phyloP scores from a whole-genome alignment of 2,797 vertebrate genomes.

The Peromyscus nudipes region DNA sequence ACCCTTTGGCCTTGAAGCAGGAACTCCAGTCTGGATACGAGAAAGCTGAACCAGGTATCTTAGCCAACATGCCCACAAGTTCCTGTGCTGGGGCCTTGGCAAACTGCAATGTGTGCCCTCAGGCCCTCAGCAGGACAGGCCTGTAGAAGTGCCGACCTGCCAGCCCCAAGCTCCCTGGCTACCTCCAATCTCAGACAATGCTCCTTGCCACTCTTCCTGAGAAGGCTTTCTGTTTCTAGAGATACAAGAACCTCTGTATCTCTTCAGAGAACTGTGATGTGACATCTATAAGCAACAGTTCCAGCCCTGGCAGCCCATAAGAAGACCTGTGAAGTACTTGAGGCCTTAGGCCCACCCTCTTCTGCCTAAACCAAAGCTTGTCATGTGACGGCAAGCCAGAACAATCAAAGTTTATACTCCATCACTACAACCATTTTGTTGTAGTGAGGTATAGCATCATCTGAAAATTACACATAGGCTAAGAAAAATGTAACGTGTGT shows the following conservation, averaged over 20 bases:
- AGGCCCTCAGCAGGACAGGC: not conserved
- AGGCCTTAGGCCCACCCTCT: not conserved
- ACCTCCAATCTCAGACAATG: not conserved
- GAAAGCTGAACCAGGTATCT: not conserved
- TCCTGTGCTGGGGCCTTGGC: not conserved
- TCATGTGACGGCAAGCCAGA: not conserved
- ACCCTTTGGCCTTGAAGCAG: not conserved
- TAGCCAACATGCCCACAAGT: not conserved
- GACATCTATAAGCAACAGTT: not conserved
- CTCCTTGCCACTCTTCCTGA: not conserved
- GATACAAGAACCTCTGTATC: not conserved
- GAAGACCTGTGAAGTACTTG: not conserved
- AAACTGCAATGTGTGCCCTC: not conserved
- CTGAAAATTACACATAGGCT: not conserved
- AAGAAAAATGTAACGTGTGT: not conserved
- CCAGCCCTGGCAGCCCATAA: not conserved
- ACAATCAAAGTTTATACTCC: not conserved
- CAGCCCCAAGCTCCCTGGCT: not conserved
- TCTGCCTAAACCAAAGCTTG: not conserved
- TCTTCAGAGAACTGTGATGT: not conserved
- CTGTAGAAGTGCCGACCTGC: not conserved
- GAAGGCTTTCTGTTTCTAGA: not conserved
- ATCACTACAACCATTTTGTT: not conserved
- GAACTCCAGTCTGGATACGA: not conserved
- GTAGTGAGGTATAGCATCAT: not conserved